Percentiles rank a stretch among this genome's conserved stretches.
Evolutionary conservation across 2,113 vertebrate species (phyloP).

Genomic region (Mugil cephalus): DNA sequence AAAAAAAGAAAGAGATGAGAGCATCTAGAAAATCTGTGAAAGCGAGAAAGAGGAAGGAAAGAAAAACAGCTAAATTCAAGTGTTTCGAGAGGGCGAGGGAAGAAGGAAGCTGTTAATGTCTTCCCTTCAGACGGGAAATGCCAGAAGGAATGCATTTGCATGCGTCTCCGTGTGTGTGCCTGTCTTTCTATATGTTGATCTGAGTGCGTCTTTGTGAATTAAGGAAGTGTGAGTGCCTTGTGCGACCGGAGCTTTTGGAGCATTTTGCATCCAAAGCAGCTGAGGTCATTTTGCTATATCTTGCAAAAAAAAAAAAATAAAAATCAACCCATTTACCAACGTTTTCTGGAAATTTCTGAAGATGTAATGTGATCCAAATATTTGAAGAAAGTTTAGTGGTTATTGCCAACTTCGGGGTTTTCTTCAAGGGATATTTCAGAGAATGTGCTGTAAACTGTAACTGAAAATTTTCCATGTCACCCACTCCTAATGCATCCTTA

Average conservation of each 20-base stretch:
- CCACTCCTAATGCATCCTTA: neutral
- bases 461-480: neutral
- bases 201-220: neutral
- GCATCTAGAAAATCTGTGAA: constrained; percentile 8
- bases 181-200: neutral
- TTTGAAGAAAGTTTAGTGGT: too few species aligned
- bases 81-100: constrained; percentile 12
- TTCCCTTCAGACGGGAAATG: constrained; percentile 33
- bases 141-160: constrained; percentile 5
- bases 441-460: neutral
- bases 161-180: neutral
- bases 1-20: neutral
- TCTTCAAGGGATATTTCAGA: constrained; percentile 5
- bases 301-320: too few species aligned
- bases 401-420: neutral
- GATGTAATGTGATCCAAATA: too few species aligned
- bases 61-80: neutral
- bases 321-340: too few species aligned
- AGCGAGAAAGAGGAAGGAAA: constrained; percentile 26
- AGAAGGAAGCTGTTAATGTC: constrained; percentile 61
- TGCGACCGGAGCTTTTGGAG: too few species aligned
- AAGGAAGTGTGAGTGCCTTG: too few species aligned
- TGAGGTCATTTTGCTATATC: too few species aligned
- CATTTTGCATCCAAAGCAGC: too few species aligned
- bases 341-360: too few species aligned